Percentiles rank a stretch among this genome's conserved stretches.
These are phyloP conservation scores for Carcina quercana DNA, from an alignment of 2,888 invertebrate species.

Conservation along the genomic window DNA sequence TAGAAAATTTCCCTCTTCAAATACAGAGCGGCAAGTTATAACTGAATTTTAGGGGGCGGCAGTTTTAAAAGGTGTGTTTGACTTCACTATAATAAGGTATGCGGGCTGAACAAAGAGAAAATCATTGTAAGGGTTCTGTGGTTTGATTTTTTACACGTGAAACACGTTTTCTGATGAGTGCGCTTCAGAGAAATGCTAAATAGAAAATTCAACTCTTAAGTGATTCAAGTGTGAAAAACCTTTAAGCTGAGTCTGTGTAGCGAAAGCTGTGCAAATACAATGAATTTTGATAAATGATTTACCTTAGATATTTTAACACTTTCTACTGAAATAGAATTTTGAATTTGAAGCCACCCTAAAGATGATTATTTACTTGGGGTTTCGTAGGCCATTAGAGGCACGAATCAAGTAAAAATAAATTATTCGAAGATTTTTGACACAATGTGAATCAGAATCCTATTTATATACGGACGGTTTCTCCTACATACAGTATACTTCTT, in stretches of 20 bases:
- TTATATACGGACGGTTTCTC: too few relatives aligned
- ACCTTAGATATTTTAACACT: constrained; percentile 24
- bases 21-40: constrained; percentile 43
- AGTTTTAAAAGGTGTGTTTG: constrained; percentile 68
- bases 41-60: constrained; percentile 36
- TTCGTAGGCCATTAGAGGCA: too few relatives aligned
- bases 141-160: constrained; percentile 38
- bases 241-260: too few relatives aligned
- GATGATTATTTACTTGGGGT: too few relatives aligned
- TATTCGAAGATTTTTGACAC: too few relatives aligned
- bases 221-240: constrained; percentile 25
- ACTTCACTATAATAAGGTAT: constrained; percentile 67
- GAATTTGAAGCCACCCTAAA: too few relatives aligned
- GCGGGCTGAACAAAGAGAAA: constrained; percentile 37
- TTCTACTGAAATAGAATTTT: constrained; percentile 18
- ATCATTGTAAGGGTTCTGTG: constrained; percentile 26
- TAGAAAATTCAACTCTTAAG: constrained; percentile 23
- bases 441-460: too few relatives aligned
- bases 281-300: too few relatives aligned
- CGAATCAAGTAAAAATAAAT: too few relatives aligned
- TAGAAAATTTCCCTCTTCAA: constrained; percentile 50
- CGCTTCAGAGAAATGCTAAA: constrained; percentile 14
- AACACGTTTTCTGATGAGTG: constrained; percentile 32
- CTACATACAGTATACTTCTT: too few relatives aligned
- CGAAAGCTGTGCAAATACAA: too few relatives aligned